These are phyloP conservation scores for Danio albolineatus DNA, from an alignment of 2,797 vertebrate species.

Conservation along the genomic window DNA sequence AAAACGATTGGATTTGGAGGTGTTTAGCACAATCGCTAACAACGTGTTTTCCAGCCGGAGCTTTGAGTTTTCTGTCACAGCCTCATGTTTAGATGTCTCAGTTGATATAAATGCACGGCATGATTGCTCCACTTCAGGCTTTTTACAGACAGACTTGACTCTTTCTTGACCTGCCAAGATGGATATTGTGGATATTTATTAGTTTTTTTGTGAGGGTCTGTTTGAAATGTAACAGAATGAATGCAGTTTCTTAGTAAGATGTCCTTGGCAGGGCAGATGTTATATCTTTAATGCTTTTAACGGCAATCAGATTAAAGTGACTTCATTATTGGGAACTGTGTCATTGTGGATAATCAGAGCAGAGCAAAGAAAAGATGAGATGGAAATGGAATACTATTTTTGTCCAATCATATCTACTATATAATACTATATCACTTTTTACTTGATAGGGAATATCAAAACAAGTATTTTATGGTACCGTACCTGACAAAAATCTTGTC, in stretches of 20 bases:
- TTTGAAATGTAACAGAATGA: slow-evolving; percentile 8
- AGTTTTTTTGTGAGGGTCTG: neutral
- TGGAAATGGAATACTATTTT: neutral
- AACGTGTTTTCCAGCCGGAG: neutral
- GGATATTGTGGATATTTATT: slow-evolving; percentile 19
- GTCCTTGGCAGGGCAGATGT: neutral
- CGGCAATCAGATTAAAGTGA: neutral
- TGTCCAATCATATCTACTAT: neutral
- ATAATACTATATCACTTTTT: too few species aligned
- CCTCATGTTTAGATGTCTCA: neutral
- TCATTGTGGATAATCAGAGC: slow-evolving; percentile 4
- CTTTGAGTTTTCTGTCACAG: neutral
- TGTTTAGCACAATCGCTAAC: neutral
- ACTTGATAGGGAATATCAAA: neutral
- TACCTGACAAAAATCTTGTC: too few species aligned
- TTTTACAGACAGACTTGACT: slow-evolving; percentile 43
- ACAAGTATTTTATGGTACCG: neutral
- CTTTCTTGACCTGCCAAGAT: slow-evolving; percentile 5
- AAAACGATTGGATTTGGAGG: neutral
- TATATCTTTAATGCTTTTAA: neutral
- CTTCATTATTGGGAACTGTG: slow-evolving; percentile 16
- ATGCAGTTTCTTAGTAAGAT: neutral
- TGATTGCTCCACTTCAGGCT: slow-evolving; percentile 1
- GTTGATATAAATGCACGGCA: slow-evolving; percentile 28
- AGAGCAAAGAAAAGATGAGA: neutral